These are phyloP conservation scores for Gila robusta DNA, from an alignment of 2,797 vertebrate species.

Conservation along the genomic window DNA sequence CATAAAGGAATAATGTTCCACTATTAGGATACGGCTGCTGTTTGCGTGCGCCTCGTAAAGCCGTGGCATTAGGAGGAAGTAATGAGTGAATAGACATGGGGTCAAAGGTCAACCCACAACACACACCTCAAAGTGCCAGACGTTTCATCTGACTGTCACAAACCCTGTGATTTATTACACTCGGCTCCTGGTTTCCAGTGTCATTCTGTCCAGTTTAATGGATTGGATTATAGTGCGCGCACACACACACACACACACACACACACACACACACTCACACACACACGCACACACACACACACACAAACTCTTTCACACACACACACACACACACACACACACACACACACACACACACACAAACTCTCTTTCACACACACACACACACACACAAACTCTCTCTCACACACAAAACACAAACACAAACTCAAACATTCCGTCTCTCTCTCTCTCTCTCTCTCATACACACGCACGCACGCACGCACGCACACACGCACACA, in stretches of 20 bases:
- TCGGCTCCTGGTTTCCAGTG: neutral
- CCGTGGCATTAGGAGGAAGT: neutral
- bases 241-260: neutral
- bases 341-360: neutral
- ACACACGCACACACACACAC: too few relatives aligned
- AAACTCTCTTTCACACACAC: too few relatives aligned
- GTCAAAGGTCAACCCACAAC: constrained; percentile 31
- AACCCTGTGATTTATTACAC: constrained; percentile 27
- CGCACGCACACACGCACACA: rapidly evolving
- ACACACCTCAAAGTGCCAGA: constrained; percentile 6
- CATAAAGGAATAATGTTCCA: neutral
- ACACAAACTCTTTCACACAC: too few relatives aligned
- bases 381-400: too few relatives aligned
- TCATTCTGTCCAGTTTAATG: neutral
- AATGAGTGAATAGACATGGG: neutral
- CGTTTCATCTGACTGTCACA: constrained; percentile 15
- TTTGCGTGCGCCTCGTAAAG: neutral
- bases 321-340: too few relatives aligned
- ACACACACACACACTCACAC: too few relatives aligned
- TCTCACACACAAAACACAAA: too few relatives aligned
- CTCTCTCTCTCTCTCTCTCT: too few relatives aligned
- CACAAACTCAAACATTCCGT: too few relatives aligned
- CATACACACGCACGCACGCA: too few relatives aligned
- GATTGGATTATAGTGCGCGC: neutral
- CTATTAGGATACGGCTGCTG: neutral